A percentile compares a stretch with the other conserved stretches of the same genome.
Evolutionary conservation across 1,140 invertebrate species (phyloP).

Genomic region (Drosophila sturtevanti): DNA sequence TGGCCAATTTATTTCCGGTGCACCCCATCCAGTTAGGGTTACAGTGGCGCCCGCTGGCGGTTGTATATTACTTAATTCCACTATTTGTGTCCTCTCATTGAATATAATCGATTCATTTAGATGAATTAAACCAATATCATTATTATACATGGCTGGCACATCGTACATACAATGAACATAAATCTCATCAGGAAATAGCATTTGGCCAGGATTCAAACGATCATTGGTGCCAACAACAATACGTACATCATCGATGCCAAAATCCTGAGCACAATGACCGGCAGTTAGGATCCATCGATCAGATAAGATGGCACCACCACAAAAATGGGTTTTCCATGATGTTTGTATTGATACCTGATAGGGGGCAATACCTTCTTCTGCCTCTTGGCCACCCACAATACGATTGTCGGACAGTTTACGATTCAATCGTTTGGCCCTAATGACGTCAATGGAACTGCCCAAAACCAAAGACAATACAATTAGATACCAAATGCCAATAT

Average conservation of each 20-base stretch:
- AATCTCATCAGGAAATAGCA: conserved; percentile 36
- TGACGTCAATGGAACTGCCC: conserved; percentile 68
- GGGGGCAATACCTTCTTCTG: conserved; percentile 79
- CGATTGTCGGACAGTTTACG: conserved; percentile 51
- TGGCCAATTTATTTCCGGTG: conserved; percentile 36
- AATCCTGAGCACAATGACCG: conserved; percentile 79
- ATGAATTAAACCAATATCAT: conserved; percentile 84
- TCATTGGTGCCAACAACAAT: conserved; percentile 73
- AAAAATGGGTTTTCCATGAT: conserved; percentile 69
- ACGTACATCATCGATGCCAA: conserved; percentile 40
- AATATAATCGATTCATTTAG: conserved; percentile 81
- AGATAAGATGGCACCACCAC: conserved; percentile 78
- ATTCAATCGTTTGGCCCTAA: conserved; percentile 51
- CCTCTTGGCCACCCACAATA: conserved; percentile 81
- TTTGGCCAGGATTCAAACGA: conserved; percentile 46
- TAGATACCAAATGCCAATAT: conserved; percentile 4
- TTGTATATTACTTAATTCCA: conserved; percentile 52
- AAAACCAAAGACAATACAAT: conserved; percentile 36
- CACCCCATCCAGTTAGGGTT: conserved; percentile 82
- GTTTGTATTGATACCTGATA: conserved; percentile 83
- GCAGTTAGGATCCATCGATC: conserved; percentile 82
- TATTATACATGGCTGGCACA: conserved; percentile 62
- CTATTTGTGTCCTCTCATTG: conserved; percentile 82
- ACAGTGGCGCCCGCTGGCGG: conserved; percentile 65
- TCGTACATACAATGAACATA: conserved; percentile 70